Evolutionary conservation across 2,797 vertebrate genomes (phyloP), one percentile per base, ranked within the genome.

Genomic region (Remorina albescens): DNA sequence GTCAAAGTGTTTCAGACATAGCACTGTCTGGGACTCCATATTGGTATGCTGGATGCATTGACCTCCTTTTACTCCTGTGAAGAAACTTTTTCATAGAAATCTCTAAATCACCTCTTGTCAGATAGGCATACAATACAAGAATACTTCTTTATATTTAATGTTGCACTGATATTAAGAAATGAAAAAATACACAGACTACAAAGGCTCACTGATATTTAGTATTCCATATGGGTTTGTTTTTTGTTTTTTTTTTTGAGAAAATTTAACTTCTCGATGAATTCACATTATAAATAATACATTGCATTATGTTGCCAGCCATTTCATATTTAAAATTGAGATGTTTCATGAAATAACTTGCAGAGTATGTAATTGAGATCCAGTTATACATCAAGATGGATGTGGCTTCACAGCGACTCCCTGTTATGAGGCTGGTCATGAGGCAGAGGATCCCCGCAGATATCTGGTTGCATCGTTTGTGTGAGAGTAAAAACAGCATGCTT

Each of bases 291-390:
- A 80, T 79, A 61, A 84, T 78, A 51, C 65, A 86, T 73, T 28
- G 61, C 21, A 25, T 41, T 32, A 47, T 26, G n/a, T 76, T 73
- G n/a, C n/a, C 65, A 41, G 47, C 41, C 16, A 32, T 83, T 86
- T 83, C 58, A 74, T 74, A 71, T 69, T 66, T 69, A 42, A 63
- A 77, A 86, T 61, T 58, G 44, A 82, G 32, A 71, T 50, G 60
- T 74, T 16, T 68, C 73, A 15, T 56, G 47, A 67, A 73, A 74
- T 65, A 63, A 77, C 2, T 4, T 69, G 53, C 32, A 63, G 77
- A 81, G 85, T 80, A 63, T 80, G 21, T 62, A 86, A 78, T 79
- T 66, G 71, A 34, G 73, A 71, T 71, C 30, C 30, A 44, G 51
- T 51, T 55, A 30, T 72, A 39, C 58, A 76, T 74, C 64, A 64